Evolutionary conservation across 2,113 vertebrate genomes (phyloP), one percentile per base, ranked within the genome.

Genomic region (Oreochromis aureus): DNA sequence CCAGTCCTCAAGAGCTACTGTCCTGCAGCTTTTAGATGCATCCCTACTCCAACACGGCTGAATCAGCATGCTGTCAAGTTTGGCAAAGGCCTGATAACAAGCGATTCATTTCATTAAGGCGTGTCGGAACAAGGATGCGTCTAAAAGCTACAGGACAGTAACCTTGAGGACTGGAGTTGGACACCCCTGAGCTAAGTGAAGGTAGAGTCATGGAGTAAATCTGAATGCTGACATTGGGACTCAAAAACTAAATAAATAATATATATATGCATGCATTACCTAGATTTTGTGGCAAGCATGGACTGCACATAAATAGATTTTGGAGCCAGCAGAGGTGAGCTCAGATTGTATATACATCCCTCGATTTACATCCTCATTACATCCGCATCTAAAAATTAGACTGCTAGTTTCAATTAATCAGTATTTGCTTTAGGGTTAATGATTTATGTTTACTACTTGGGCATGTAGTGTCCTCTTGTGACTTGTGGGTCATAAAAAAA

Each of bases 371-470:
- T 63, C 59, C 16, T 34, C 59, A 19, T 19, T 63, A 5, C 19
- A 16, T 61, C 27, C 27, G 3, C 58, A 6, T 61, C 34, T 61
- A 61, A 61, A 34, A 34, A 61, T 19, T 34, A 0, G 58, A 7
- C 55, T 58, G 12, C 12, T 58, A 58, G 12, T 59, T 61, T 61
- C 3, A 61, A 34, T 61, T 61, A 63, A 63, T 63, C 30, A 63
- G 59, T 11, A 19, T 63, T 63, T 63, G 0, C 30, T 63, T 3
- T 63, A 19, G 5, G 0, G 59, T 4, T 19, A 9, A 34, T 6
- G 59, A 19, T 63, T 11, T 34, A 4, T 63, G 59, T 63, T 63
- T 34, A 19, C 16, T 63, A 63, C 2, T 63, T 34, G 0, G 34
- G 16, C 3, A 0, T 63, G 16, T 63, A 1, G 59, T 63, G 30